These are phyloP conservation scores for Sinocyclocheilus anshuiensis DNA, from an alignment of 2,113 vertebrate genomes.

Conservation along the genomic window DNA sequence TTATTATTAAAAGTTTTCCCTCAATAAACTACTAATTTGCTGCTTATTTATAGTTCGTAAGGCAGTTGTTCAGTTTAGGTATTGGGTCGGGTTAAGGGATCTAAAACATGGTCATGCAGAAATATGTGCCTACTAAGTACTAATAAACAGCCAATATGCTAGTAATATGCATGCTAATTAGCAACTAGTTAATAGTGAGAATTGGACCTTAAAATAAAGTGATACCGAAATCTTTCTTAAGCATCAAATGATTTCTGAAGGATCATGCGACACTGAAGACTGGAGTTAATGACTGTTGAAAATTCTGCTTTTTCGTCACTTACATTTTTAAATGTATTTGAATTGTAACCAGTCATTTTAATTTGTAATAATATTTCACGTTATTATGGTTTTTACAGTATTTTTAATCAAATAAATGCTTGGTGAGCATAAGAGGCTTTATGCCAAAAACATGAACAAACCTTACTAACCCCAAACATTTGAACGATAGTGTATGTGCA, in stretches of 20 bases:
- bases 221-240: not conserved
- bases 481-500: not conserved
- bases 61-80: no score
- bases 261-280: not conserved
- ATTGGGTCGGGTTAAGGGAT: no score
- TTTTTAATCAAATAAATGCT: not conserved
- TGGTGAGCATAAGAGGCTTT: not conserved
- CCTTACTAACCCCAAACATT: not conserved
- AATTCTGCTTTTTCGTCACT: not conserved
- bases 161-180: no score
- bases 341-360: not conserved
- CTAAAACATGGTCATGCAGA: no score
- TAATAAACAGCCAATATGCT: no score
- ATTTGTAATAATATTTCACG: not conserved
- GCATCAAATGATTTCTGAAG: not conserved
- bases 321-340: not conserved
- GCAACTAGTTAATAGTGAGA: no score
- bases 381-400: not conserved
- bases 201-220: no score
- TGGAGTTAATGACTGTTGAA: not conserved
- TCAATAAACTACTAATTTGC: no score
- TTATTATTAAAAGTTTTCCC: no score
- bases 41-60: no score
- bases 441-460: not conserved
- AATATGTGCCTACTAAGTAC: no score